Evolutionary conservation across 2,797 vertebrate genomes (phyloP).

Genomic region (Pteronotus mesoamericanus): DNA sequence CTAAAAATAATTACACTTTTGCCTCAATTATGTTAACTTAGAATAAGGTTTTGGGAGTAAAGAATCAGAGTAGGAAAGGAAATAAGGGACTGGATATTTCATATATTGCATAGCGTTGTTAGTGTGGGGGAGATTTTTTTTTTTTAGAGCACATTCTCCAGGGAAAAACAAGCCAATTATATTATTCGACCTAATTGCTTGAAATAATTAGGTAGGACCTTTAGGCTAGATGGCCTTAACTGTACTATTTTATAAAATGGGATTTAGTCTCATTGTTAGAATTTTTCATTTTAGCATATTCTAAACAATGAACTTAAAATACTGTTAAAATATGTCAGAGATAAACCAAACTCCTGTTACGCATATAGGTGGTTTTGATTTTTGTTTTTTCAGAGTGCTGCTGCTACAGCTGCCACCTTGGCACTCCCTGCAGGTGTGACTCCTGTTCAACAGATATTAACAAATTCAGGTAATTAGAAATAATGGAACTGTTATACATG

Average conservation of each 20-base stretch:
- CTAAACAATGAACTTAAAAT: not conserved
- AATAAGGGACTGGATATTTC: not conserved
- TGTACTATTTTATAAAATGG: not conserved
- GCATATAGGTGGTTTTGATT: not conserved
- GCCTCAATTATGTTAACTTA: not conserved
- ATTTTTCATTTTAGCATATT: not conserved
- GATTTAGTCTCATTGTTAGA: not conserved
- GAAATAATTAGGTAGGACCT: not conserved
- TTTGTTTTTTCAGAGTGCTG: conserved; percentile 89
- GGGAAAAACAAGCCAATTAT: not conserved
- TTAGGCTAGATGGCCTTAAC: not conserved
- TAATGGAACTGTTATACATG: not conserved
- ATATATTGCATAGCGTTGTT: not conserved
- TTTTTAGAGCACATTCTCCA: not conserved
- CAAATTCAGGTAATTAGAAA: conserved; percentile 89
- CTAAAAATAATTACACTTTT: not conserved
- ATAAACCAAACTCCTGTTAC: not conserved
- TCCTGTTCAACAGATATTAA: conserved; percentile 95
- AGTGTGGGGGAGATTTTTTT: not conserved
- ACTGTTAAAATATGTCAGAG: not conserved
- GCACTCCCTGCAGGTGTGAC: conserved; percentile 95
- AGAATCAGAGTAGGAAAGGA: not conserved
- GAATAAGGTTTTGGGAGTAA: not conserved
- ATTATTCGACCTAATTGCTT: not conserved
- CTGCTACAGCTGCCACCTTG: conserved; percentile 95